Evolutionary conservation across 2,113 vertebrate genomes (phyloP).

Genomic region (Oreochromis aureus): DNA sequence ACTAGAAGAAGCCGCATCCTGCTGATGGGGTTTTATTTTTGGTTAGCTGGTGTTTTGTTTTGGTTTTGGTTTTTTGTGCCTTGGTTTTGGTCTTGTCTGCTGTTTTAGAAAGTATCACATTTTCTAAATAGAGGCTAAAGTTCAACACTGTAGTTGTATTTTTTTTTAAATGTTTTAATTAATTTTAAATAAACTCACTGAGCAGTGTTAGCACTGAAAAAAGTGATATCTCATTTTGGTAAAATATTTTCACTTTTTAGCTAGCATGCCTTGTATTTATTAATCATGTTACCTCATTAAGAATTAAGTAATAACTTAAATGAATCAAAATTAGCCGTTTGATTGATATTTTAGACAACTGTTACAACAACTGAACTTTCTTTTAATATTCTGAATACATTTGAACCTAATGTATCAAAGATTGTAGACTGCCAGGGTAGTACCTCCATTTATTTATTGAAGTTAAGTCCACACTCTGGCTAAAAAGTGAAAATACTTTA

Average conservation of each 20-base stretch:
- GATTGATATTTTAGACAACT: not conserved
- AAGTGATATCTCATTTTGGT: slow-evolving; percentile 9
- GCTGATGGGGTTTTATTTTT: not conserved
- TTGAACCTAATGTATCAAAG: not conserved
- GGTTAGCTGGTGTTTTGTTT: not conserved
- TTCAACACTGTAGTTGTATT: slow-evolving; percentile 24
- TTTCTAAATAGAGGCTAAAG: not conserved
- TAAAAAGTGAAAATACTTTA: slow-evolving; percentile 53
- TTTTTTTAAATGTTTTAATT: not conserved
- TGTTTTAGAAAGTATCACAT: not conserved
- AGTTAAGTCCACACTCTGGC: not conserved
- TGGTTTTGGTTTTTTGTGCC: slow-evolving; percentile 35
- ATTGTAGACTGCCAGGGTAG: not conserved
- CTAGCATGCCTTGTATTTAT: not conserved
- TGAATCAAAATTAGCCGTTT: not conserved
- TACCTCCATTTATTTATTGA: not conserved
- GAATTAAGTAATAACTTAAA: not conserved
- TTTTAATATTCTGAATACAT: not conserved
- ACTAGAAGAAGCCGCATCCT: not conserved
- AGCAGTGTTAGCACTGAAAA: slow-evolving; percentile 33
- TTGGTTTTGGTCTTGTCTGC: slow-evolving; percentile 42
- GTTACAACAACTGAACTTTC: not conserved
- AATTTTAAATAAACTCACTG: not conserved
- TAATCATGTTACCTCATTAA: not conserved
- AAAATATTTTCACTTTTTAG: slow-evolving; percentile 50